Percentiles rank a stretch among this genome's conserved stretches.
Conservation (phyloP, 2,113 vertebrate genomes). For the Talpa occidentalis region DNA sequence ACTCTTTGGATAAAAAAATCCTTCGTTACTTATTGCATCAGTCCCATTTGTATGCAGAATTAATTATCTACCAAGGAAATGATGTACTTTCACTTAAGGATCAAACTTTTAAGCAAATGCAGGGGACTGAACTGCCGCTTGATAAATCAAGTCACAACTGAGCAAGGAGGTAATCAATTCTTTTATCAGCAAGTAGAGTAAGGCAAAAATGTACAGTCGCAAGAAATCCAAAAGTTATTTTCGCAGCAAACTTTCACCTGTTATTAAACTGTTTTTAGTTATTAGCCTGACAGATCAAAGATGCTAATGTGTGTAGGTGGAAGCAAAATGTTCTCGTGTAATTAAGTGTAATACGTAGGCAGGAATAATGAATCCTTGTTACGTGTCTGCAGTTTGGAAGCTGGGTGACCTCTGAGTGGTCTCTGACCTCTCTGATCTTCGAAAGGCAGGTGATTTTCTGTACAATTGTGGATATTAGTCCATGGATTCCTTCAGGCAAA, state of each 20-base stretch:
- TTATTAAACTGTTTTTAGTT: conserved; percentile 51
- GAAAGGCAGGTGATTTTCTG: not conserved
- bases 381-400: not conserved
- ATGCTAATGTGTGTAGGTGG: not conserved
- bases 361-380: not conserved
- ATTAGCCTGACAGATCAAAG: conserved; percentile 48
- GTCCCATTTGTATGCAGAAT: not conserved
- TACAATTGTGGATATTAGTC: not conserved
- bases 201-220: conserved; percentile 34
- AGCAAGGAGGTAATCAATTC: not conserved
- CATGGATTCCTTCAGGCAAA: not conserved
- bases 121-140: conserved; percentile 49
- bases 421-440: not conserved
- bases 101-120: conserved; percentile 40
- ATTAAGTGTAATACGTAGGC: not conserved
- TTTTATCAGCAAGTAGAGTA: conserved; percentile 10
- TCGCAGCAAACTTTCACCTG: conserved; percentile 6
- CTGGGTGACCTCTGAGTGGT: not conserved
- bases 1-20: not conserved
- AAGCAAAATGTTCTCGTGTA: conserved; percentile 39
- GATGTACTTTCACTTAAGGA: not conserved
- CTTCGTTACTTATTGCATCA: not conserved
- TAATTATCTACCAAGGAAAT: conserved; percentile 23
- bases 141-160: conserved; percentile 45
- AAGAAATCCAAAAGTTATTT: conserved; percentile 44